phyloP scores from a whole-genome alignment of 2,888 invertebrate genomes.

The Penaeus monodon region DNA sequence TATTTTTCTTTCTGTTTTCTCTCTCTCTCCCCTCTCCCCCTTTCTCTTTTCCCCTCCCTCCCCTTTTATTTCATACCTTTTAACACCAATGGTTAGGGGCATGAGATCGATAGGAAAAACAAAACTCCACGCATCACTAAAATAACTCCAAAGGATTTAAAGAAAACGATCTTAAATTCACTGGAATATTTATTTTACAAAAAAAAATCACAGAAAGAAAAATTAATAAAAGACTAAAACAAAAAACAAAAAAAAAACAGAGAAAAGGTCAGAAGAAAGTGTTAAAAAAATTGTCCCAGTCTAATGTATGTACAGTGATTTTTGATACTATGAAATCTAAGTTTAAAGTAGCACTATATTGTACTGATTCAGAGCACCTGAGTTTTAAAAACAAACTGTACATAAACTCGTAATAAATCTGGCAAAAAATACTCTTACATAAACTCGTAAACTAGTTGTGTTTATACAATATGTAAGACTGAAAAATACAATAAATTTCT shows the following conservation, averaged over 20 bases:
- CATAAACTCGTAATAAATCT: not conserved
- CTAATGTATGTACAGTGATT: not conserved
- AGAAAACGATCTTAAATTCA: no score
- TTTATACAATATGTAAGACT: no score
- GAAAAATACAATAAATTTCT: no score
- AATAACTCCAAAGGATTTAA: no score
- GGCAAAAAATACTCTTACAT: not conserved
- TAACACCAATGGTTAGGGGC: no score
- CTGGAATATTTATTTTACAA: conserved; percentile 14
- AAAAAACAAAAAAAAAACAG: not conserved
- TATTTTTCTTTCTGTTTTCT: no score
- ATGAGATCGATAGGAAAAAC: no score
- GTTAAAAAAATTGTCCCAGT: not conserved
- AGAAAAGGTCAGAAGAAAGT: not conserved
- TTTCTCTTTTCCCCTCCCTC: no score
- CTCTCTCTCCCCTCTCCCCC: no score
- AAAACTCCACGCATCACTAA: no score
- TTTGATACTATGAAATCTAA: not conserved
- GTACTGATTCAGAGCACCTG: conserved; percentile 3
- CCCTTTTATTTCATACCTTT: no score
- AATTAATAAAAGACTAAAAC: conserved; percentile 4
- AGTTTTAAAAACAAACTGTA: not conserved
- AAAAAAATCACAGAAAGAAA: not conserved
- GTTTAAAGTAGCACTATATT: conserved; percentile 21
- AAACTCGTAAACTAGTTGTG: not conserved